phyloP scores from a whole-genome alignment of 2,888 invertebrate species.

The Amiota communis region DNA sequence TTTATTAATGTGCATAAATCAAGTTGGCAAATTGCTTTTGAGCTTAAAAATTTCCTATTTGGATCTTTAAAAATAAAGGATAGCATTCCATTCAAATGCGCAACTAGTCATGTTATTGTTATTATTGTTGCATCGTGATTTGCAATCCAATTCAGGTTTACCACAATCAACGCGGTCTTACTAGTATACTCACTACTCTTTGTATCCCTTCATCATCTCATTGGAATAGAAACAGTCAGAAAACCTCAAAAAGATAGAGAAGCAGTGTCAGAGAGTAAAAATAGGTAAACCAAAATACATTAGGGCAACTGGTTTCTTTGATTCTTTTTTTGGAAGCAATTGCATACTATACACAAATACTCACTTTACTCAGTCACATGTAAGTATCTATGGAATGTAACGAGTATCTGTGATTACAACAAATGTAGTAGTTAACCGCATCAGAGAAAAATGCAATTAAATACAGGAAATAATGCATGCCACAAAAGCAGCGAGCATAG shows the following conservation, averaged over 20 bases:
- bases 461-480: conserved; percentile 65
- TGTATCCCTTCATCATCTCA: too few relatives aligned
- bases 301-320: conserved; percentile 10
- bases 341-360: neutral
- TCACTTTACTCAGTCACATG: too few relatives aligned
- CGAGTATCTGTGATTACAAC: conserved; percentile 52
- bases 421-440: conserved; percentile 68
- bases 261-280: neutral
- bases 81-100: neutral
- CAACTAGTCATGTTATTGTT: neutral
- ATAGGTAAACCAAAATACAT: conserved; percentile 31
- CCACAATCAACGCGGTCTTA: conserved; percentile 2
- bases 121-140: neutral
- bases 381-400: neutral
- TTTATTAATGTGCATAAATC: conserved; percentile 24
- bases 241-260: neutral
- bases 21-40: conserved; percentile 1
- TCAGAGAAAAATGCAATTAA: conserved; percentile 65
- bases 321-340: neutral
- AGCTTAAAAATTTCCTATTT: too few relatives aligned
- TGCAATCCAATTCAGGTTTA: conserved; percentile 9
- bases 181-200: too few relatives aligned
- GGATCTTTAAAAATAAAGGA: too few relatives aligned
- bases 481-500: conserved; percentile 51
- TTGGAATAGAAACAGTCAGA: neutral